Percentiles rank a stretch among this genome's conserved stretches.
Conservation (phyloP, 2,113 vertebrate genomes). For the Coreoperca whiteheadi region DNA sequence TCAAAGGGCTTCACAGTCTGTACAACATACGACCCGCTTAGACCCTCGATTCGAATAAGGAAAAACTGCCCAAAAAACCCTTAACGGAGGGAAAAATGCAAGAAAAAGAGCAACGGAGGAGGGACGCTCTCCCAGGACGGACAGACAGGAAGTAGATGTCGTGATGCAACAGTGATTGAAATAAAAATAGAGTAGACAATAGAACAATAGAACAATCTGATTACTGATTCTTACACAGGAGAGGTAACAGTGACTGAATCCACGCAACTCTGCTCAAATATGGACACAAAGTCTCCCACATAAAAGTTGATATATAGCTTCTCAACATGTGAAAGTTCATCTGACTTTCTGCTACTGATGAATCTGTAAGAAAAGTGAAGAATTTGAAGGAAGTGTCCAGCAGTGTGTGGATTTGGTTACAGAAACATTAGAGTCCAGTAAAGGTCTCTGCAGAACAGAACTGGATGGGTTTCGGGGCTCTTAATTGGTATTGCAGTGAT, state of each 20-base stretch:
- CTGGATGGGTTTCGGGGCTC: not conserved
- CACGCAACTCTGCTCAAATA: conserved; percentile 2
- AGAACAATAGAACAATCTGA: not conserved
- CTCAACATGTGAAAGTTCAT: not conserved
- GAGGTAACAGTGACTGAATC: conserved; percentile 1
- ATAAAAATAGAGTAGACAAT: not conserved
- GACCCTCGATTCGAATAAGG: too few relatives aligned
- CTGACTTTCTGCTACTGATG: not conserved
- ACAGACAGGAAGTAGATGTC: too few relatives aligned
- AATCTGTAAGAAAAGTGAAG: not conserved
- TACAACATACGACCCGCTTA: too few relatives aligned
- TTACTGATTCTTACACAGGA: not conserved
- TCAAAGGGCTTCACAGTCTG: too few relatives aligned
- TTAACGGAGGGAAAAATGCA: too few relatives aligned
- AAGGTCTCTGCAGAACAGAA: conserved; percentile 46
- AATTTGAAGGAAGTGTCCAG: not conserved
- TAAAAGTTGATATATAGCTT: not conserved
- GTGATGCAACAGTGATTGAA: conserved; percentile 42
- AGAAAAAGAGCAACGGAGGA: too few relatives aligned
- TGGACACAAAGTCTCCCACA: not conserved
- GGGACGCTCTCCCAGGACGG: too few relatives aligned
- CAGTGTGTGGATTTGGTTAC: conserved; percentile 33
- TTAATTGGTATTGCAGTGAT: not conserved
- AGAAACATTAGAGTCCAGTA: conserved; percentile 16
- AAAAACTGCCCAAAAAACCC: too few relatives aligned